These are phyloP conservation scores for Malurus alboscapulatus DNA, from an alignment of 2,113 vertebrate genomes.

Conservation along the genomic window DNA sequence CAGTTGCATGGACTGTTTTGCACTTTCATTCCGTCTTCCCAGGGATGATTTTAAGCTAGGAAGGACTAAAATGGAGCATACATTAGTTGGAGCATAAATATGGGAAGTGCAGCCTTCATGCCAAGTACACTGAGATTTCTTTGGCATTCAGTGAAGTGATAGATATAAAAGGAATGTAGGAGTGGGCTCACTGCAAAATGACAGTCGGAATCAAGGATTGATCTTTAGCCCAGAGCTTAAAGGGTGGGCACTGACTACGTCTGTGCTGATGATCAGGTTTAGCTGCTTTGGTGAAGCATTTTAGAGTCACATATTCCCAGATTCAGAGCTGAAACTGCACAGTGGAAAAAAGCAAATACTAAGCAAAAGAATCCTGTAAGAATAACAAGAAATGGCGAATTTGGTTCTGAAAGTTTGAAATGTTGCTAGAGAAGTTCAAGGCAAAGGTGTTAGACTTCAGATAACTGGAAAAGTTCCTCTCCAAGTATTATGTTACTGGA, in stretches of 20 bases:
- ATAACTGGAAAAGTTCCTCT: not conserved
- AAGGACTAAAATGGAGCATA: constrained; percentile 37
- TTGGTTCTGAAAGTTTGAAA: not conserved
- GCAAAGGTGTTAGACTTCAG: not conserved
- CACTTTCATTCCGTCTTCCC: not conserved
- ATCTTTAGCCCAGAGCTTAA: not conserved
- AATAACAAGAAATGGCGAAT: not conserved
- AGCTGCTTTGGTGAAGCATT: not conserved
- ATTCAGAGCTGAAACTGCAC: not conserved
- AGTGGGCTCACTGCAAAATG: constrained; percentile 51
- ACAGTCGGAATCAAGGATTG: not conserved
- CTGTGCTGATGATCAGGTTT: not conserved
- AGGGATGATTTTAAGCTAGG: constrained; percentile 10
- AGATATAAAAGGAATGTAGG: constrained; percentile 46
- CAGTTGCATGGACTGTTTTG: not conserved
- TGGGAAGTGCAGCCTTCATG: constrained; percentile 46
- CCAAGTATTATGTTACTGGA: not conserved
- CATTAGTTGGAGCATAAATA: constrained; percentile 53
- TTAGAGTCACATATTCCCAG: not conserved
- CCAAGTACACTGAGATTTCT: constrained; percentile 53
- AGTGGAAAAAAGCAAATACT: not conserved
- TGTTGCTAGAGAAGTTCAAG: not conserved
- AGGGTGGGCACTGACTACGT: not conserved
- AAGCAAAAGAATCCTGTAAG: not conserved
- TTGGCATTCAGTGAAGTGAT: constrained; percentile 38